Base-by-base conservation (phyloP, 64 coral and sea anemone species). In the Stylophora pistillata region DNA sequence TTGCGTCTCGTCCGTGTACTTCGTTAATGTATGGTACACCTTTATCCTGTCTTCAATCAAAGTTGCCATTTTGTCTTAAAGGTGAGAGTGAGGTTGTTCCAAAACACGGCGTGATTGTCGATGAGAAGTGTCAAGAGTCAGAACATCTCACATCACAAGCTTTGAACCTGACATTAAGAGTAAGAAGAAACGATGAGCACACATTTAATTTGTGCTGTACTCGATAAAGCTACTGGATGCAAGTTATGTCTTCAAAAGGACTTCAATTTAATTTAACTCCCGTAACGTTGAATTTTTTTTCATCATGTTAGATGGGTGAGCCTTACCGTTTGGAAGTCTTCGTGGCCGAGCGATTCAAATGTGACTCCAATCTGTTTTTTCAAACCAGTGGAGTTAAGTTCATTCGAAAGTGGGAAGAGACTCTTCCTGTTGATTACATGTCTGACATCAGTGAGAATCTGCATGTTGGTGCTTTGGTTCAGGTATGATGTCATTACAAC, bases 381-480 rank as follows among this genome's bases (percentile, higher is more conserved):
- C 96, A 98, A 85, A 89, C 92, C 55, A 95, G 96, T 57, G 96
- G 96, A n/a, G 78, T 88, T 56, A 32, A 86, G 26, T 98, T 98
- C 69, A 93, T 95, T 34, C 71, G 81, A 71, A 87, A 84, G 27
- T 89, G 81, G 62, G 85, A 94, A 52, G 13, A 74, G 31, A 85
- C 55, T 15, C 58, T 82, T 15, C 93, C 93, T 53, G 75, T 90
- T 41, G 93, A 95, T 61, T 95, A 90, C 86, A 70, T 98, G 21
- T 13, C 89, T 72, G 86, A 94, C 16, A 60, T 98, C 30, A 94
- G 85, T 52, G 96, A 98, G 30, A 76, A 89, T 68, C 52, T 88
- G 28, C 76, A 77, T 73, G 30, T 90, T 64, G 96, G 93, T 21
- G 72, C 89, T 15, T 20, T 87, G 55, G 41, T 98, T 26, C 85